Conservation (phyloP, 2,113 vertebrate genomes). For the Microcebus ravelobensis region DNA sequence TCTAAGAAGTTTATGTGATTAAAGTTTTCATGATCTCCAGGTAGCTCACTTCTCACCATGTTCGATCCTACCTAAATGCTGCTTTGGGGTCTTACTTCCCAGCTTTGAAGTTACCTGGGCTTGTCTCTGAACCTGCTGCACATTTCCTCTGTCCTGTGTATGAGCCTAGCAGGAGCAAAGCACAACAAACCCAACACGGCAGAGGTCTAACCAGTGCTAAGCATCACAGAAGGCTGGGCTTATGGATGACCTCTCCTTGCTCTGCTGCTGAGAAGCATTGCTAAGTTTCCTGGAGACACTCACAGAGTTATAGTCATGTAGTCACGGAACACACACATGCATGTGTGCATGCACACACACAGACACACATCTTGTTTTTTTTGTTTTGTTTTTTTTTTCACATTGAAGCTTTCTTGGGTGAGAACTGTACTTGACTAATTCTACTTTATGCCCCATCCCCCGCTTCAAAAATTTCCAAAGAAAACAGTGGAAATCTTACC, state of each 20-base stretch:
- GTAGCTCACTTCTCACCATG: neutral
- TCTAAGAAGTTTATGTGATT: neutral
- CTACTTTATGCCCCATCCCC: conserved; percentile 58
- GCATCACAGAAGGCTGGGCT: neutral
- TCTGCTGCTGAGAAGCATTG: neutral
- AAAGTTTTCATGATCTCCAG: neutral
- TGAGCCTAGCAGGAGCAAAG: neutral
- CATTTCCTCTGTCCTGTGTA: neutral
- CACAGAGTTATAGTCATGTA: neutral
- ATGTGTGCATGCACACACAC: neutral
- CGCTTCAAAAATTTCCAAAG: conserved; percentile 73
- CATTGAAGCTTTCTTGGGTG: conserved; percentile 61
- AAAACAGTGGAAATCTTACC: conserved; percentile 76
- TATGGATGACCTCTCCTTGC: neutral
- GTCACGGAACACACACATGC: neutral
- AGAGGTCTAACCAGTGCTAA: neutral
- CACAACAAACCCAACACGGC: neutral
- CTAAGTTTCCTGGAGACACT: neutral
- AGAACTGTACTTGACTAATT: conserved; percentile 75
- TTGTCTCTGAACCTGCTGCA: neutral
- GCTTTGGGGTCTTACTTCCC: neutral
- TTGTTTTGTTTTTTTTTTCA: neutral
- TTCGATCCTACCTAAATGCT: neutral
- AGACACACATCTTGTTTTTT: neutral
- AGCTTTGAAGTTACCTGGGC: neutral